Evolutionary conservation across 2,113 vertebrate genomes (phyloP).

Genomic region (Melanostigma gelatinosum): DNA sequence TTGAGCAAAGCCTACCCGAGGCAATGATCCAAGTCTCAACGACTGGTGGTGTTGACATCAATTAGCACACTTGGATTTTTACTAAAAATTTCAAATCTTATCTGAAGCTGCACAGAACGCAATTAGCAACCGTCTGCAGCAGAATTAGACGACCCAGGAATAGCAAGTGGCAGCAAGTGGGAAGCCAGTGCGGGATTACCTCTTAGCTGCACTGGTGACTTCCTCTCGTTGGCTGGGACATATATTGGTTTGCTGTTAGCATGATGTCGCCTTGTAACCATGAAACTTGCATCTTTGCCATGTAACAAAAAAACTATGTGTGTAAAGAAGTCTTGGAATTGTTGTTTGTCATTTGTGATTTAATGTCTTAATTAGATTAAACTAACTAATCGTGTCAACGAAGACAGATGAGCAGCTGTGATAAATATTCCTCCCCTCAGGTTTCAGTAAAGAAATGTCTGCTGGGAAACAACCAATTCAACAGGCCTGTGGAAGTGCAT

Average conservation of each 20-base stretch:
- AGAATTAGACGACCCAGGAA: neutral
- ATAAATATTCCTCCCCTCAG: neutral
- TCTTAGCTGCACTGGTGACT: neutral
- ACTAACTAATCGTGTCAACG: neutral
- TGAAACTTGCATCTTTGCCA: neutral
- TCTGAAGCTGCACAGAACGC: neutral
- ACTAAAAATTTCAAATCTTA: neutral
- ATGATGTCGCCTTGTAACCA: too few species aligned
- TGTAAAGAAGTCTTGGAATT: neutral
- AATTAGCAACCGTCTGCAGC: neutral
- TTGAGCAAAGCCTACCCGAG: neutral
- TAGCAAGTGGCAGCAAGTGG: neutral
- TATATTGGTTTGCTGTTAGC: neutral
- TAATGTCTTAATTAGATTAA: neutral
- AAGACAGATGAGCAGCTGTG: neutral
- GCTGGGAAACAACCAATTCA: neutral
- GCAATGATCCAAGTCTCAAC: neutral
- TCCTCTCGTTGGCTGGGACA: neutral
- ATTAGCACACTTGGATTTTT: neutral
- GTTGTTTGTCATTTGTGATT: too few species aligned
- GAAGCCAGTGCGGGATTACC: neutral
- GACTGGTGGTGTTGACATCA: neutral
- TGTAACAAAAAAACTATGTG: neutral
- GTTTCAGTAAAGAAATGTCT: neutral
- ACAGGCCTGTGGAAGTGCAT: constrained; percentile 7